Evolutionary conservation across 1,140 invertebrate genomes (phyloP).

Genomic region (Scaptomyza montana): DNA sequence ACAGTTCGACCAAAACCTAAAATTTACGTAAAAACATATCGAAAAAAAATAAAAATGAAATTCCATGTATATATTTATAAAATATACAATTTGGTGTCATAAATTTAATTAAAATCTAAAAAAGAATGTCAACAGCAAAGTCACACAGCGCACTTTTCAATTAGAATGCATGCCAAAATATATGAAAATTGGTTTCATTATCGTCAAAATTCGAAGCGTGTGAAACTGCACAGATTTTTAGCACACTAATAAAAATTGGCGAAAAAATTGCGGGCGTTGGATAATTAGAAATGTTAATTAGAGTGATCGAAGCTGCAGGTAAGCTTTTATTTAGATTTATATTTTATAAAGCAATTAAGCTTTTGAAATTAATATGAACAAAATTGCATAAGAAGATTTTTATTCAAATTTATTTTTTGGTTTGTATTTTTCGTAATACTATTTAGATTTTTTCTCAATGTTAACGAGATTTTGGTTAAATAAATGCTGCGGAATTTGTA

Average conservation of each 20-base stretch:
- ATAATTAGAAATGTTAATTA: conserved; percentile 15
- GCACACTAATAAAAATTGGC: not conserved
- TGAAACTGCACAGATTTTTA: conserved; percentile 32
- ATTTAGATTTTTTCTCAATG: too few species aligned
- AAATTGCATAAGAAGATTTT: too few species aligned
- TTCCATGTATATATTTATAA: too few species aligned
- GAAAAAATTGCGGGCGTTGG: not conserved
- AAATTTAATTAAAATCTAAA: conserved; percentile 75
- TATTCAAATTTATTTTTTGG: too few species aligned
- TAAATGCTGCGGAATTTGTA: too few species aligned
- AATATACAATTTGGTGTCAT: conserved; percentile 42
- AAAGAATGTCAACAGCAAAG: conserved; percentile 59
- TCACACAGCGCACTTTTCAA: conserved; percentile 61
- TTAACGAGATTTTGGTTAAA: too few species aligned
- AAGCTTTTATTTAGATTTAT: not conserved
- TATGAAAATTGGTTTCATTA: conserved; percentile 16
- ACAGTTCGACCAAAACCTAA: conserved; percentile 34
- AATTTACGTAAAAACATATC: conserved; percentile 29
- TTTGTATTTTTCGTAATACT: too few species aligned
- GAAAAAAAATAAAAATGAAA: conserved; percentile 20
- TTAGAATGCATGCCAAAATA: conserved; percentile 46
- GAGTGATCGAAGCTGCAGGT: not conserved
- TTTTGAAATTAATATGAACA: too few species aligned
- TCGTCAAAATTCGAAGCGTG: conserved; percentile 16
- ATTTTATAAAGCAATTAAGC: not conserved